Base-by-base conservation (phyloP, 1,140 invertebrate species). In the Drosophila pectinifera region DNA sequence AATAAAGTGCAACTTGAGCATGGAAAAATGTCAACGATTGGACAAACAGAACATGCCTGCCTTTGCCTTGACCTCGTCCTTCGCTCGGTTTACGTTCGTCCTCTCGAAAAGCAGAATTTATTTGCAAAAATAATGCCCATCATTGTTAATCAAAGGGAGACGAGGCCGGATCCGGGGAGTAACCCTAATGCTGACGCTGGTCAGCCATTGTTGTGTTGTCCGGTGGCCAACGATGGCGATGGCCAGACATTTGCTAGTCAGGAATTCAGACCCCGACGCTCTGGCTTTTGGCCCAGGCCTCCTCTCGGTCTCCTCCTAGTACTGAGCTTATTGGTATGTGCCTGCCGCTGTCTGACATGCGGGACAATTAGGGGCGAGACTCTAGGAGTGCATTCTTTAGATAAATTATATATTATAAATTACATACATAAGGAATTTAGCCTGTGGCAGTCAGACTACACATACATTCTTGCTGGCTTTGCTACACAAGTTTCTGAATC, bases 81-180 rank as follows among this genome's bases (percentile, higher is more conserved):
- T 49, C 26, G 6, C 6, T 28, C 18, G 3, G 3, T 6, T 11
- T 14, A 13, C 22, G 10, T 56, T 51, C 38, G 38, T 36, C 57
- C 46, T 43, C 22, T 54, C 63, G 36, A 51, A 51, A 51, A 42
- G 34, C 59, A 42, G 73, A 82, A 67, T 82, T 86, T 88, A 88
- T 88, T 86, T 83, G 72, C 75, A 88, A 88, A 88, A 86, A 83
- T 88, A 88, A 86, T 86, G 83, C 83, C 85, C 79, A 86, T 83
- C 83, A 86, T 79, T 86, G 83, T 79, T 86, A 88, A 83, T 88
- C 83, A 86, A 79, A 85, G 63, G 34, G 46, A 53, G 56, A 62
- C 55, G 38, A 16, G 24, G 22, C 39, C 39, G 34, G 45, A 41
- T 59, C 54, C 39, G 59, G 31, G 34, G 45, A 39, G 70, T 41